Evolutionary conservation across 2,797 vertebrate species (phyloP).

Genomic region (Eutrigla gurnardus): DNA sequence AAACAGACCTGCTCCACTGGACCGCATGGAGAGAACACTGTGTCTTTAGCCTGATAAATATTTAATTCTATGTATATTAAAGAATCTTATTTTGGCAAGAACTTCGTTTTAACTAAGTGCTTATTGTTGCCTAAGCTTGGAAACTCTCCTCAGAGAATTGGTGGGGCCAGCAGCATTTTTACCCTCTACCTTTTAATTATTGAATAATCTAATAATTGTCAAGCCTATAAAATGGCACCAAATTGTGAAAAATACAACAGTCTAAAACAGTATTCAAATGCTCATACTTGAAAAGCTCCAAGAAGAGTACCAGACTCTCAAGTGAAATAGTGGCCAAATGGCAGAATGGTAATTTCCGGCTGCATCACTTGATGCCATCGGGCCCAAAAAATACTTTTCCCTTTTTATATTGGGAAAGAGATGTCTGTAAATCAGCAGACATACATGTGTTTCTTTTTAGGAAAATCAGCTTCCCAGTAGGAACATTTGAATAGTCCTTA

Average conservation of each 20-base stretch:
- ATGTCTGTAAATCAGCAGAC: too few relatives aligned
- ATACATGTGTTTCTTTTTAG: too few relatives aligned
- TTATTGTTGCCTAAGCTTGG: conserved; percentile 8
- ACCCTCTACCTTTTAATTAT: too few relatives aligned
- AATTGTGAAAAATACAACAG: background rate
- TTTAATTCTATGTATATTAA: conserved; percentile 8
- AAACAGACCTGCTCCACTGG: conserved; percentile 50
- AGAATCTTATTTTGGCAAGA: background rate
- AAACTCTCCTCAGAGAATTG: background rate
- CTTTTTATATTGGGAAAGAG: too few relatives aligned
- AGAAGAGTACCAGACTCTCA: too few relatives aligned
- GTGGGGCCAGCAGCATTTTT: background rate
- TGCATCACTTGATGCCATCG: too few relatives aligned
- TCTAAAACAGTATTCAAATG: background rate
- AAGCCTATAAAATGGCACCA: background rate
- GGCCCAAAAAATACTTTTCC: too few relatives aligned
- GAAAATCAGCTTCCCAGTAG: too few relatives aligned
- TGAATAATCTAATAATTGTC: background rate
- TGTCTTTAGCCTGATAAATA: conserved; percentile 15
- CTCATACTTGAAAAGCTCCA: background rate
- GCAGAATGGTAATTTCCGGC: too few relatives aligned
- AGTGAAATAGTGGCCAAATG: too few relatives aligned
- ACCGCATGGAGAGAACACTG: conserved; percentile 43
- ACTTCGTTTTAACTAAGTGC: background rate
- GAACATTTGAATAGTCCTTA: too few relatives aligned